Evolutionary conservation across 2,113 vertebrate genomes (phyloP), one percentile per base, ranked within the genome.

Genomic region (Nipponia nippon): DNA sequence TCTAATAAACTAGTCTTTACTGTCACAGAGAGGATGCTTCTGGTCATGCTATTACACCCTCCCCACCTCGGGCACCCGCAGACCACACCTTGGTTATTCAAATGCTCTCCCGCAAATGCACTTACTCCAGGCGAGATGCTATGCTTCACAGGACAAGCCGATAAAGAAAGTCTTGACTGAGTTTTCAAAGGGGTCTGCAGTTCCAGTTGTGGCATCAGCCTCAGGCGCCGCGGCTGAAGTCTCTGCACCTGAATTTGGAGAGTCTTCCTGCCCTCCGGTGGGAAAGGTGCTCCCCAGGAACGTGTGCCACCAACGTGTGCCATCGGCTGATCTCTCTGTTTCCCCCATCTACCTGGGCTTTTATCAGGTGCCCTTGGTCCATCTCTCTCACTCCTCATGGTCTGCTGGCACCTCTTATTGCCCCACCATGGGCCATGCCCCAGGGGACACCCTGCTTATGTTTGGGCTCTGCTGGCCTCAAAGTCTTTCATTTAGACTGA

Each of bases 271-370:
- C 8, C 18, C 15, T 47, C 29, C 2, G 0, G 10, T 46, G n/a
- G 32, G 34, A 66, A 79, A 56, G 4, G 22, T 49, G 7, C 17
- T 90, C 38, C 42, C 40, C 1, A 1, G 52, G 36, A 77, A 58
- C 0, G 2, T 3, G 1, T 44, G 36, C 10, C 14, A 79, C n/a
- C 40, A 70, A 13, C 1, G 2, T 0, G 0, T 50, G 25, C 32
- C 36, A 7, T 18, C 16, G 2, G 62, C n/a, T 77, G 27, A 34
- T 16, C n/a, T 34, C 36, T 67, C 61, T 52, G 21, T 34, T 47
- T 29, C 15, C 11, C 34, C 3, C n/a, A 26, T 21, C 67, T 36
- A 23, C 27, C 23, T 12, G n/a, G 27, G 26, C 7, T 63, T 83
- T 67, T 30, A 83, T 20, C 77, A 77, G 29, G 3, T 63, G 52